Evolutionary conservation across 2,888 invertebrate species (phyloP), one percentile per base, ranked within the genome.

Genomic region (Nomada ferruginata): DNA sequence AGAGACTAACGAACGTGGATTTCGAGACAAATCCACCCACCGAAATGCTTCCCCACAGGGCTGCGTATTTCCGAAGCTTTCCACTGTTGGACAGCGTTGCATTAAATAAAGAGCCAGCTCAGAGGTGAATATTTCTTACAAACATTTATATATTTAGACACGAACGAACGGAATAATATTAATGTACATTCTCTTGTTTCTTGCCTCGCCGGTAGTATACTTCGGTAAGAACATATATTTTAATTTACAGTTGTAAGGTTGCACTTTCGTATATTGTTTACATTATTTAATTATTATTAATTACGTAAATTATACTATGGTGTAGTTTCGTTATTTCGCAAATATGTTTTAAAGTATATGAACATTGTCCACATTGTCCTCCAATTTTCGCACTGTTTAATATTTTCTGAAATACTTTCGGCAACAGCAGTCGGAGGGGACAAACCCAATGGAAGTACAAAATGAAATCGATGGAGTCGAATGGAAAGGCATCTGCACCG

Each of bases 11-110:
- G 90, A 95, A 96, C 94, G 96, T 97, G 5, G 98, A 98, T 94
- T 96, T 97, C 89, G 97, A 98, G 92, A 97, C 97, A 84, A 96
- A 97, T 52, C 96, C 96, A 74, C 98, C 98, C 13, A 96, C 95
- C 86, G 97, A 97, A 94, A 95, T 98, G 66, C 95, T 97, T 91
- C 96, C 96, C 79, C 96, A 96, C 93, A 95, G 96, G 90, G 96
- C 96, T 83, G 96, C 96, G 42, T 96, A 96, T 94, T 96, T 96
- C 95, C 95, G 97, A 93, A 97, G 96, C 91, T 98, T 99, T 94
- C 99, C 99, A 68, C 94, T 97, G 59, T 95, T 99, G 85, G 97
- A 98, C 94, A 96, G 95, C 83, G 95, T 96, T 52, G 95, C 96
- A 76, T 95, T 98, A 80, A 97, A 97, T 92, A 96, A 96, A 94